Base-by-base conservation (phyloP, 1,140 invertebrate species). In the Drosophila chauvacae region DNA sequence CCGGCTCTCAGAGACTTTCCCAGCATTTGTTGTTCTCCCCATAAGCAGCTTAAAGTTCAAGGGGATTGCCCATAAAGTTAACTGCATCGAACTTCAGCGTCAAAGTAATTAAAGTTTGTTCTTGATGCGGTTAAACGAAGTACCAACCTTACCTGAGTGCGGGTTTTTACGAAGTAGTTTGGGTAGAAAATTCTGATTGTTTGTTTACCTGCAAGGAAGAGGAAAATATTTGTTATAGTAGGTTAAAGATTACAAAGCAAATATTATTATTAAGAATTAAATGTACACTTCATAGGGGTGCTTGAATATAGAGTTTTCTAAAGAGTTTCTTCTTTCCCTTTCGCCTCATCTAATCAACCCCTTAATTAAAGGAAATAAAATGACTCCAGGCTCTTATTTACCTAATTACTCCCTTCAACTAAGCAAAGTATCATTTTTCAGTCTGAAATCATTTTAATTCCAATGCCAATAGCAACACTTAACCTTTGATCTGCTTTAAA, bases 101-200 rank as follows among this genome's bases (percentile, higher is more conserved):
- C 72, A 83, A 80, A 83, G 84, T 87, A 87, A 87, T 87, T 87
- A 88, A 88, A 88, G 72, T 88, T 87, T 80, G 18, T 41, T 18
- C 41, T 59, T 42, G 50, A 48, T 77, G 56, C 48, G 57, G 74
- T 77, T 61, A 77, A 75, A 47, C 73, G 48, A 78, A 79, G 75
- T 83, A 61, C 77, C 64, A 81, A 73, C 70, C 50, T 75, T 35
- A 76, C 65, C 63, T 69, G 44, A 35, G 41, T 59, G 48, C 50
- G 41, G 41, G 28, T 60, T 50, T 71, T 48, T 47, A 20, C 7
- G 13, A 7, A 26, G 18, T 13, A 59, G 23, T 71, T 51, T 11
- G 13, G 11, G 16, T 47, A 28, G 20, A n/a, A 14, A 41, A 28
- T 41, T 33, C 23, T 18, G 55, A 65, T 80, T 47, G 71, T 68